Conservation (phyloP, 1,140 invertebrate species). For the Eufriesea mexicana region DNA sequence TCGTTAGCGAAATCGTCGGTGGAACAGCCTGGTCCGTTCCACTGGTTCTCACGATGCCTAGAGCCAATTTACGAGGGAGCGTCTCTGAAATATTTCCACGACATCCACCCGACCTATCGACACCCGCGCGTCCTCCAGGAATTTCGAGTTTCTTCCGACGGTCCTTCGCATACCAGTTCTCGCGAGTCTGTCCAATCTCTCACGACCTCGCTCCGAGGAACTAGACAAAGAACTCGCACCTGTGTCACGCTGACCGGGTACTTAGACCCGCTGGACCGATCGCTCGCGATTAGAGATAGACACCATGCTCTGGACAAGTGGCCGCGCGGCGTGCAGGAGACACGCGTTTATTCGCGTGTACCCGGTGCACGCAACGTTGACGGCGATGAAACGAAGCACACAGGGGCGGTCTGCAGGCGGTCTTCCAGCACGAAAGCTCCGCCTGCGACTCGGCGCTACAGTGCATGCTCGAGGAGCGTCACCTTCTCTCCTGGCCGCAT, state of each 20-base stretch:
- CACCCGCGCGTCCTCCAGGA: too few species aligned
- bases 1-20: conserved; percentile 38
- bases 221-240: background rate
- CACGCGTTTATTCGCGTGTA: conserved; percentile 52
- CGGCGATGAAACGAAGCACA: conserved; percentile 58
- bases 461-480: conserved; percentile 63
- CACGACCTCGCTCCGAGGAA: too few species aligned
- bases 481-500: conserved; percentile 32
- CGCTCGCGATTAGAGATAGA: background rate
- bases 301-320: background rate
- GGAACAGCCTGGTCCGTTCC: background rate
- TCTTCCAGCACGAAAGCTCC: conserved; percentile 70
- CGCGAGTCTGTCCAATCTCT: too few species aligned
- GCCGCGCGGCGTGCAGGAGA: conserved; percentile 38
- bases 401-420: conserved; percentile 72
- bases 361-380: conserved; percentile 54
- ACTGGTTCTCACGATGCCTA: conserved; percentile 12
- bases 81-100: background rate
- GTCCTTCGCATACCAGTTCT: background rate
- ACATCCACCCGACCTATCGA: background rate
- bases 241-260: too few species aligned
- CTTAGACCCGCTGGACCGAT: background rate
- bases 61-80: conserved; percentile 8
- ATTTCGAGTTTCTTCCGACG: too few species aligned
- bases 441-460: conserved; percentile 63